Evolutionary conservation across 2,113 vertebrate genomes (phyloP).

Genomic region (Orycteropus afer): DNA sequence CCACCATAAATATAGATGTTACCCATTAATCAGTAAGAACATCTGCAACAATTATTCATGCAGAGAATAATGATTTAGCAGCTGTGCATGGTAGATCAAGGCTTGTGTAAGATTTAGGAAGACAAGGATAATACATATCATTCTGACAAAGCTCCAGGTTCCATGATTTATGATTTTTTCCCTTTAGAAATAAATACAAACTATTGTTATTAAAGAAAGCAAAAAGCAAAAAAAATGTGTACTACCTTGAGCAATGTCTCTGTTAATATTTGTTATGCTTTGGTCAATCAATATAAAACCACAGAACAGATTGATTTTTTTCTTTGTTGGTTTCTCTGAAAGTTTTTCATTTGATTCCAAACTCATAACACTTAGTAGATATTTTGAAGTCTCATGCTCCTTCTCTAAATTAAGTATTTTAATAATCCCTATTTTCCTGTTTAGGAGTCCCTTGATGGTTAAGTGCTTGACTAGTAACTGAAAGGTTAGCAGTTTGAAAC

Average conservation of each 20-base stretch:
- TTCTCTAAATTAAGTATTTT: neutral
- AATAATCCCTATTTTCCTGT: neutral
- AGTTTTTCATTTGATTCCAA: conserved; percentile 37
- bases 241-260: conserved; percentile 31
- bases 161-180: conserved; percentile 58
- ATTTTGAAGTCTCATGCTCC: neutral
- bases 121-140: conserved; percentile 56
- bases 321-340: neutral
- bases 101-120: conserved; percentile 69
- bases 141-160: conserved; percentile 46
- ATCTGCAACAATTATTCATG: conserved; percentile 69
- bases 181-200: conserved; percentile 67
- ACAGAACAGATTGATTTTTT: conserved; percentile 32
- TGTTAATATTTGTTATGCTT: conserved; percentile 60
- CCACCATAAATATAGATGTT: conserved; percentile 62
- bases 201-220: conserved; percentile 51
- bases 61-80: conserved; percentile 67
- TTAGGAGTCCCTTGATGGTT: neutral
- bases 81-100: conserved; percentile 60
- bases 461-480: too few species aligned
- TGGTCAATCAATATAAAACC: conserved; percentile 41
- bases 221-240: conserved; percentile 45
- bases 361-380: neutral
- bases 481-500: neutral
- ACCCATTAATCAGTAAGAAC: conserved; percentile 62